These are phyloP conservation scores for Aphaenogaster ashmeadi DNA, from an alignment of 1,140 invertebrate genomes.

Conservation along the genomic window DNA sequence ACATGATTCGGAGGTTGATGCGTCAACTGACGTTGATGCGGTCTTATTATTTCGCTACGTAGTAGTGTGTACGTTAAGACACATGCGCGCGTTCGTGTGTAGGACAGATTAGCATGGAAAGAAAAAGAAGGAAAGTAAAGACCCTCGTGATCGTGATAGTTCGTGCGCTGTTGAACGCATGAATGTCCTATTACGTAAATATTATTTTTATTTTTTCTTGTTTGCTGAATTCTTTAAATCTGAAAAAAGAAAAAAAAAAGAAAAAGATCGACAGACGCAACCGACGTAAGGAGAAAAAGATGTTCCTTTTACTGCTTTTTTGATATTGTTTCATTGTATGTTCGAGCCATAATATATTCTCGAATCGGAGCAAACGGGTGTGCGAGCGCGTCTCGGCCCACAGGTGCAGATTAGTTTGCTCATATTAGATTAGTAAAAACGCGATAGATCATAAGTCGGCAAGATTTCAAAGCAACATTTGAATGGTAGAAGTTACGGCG, in stretches of 20 bases:
- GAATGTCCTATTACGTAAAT: slow-evolving; percentile 58
- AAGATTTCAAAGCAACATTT: slow-evolving; percentile 57
- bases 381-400: slow-evolving; percentile 34
- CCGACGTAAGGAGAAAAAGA: slow-evolving; percentile 47
- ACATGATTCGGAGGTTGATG: slow-evolving; percentile 18
- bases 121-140: not conserved
- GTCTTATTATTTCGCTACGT: slow-evolving; percentile 34
- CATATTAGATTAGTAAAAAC: slow-evolving; percentile 61
- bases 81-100: slow-evolving; percentile 40
- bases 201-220: slow-evolving; percentile 46
- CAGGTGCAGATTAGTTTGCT: slow-evolving; percentile 67
- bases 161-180: slow-evolving; percentile 25
- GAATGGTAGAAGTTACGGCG: slow-evolving; percentile 6
- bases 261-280: slow-evolving; percentile 37
- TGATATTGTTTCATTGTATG: slow-evolving; percentile 55
- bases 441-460: slow-evolving; percentile 38
- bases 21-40: not conserved
- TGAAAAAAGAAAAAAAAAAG: slow-evolving; percentile 6
- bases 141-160: slow-evolving; percentile 52
- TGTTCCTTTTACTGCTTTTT: slow-evolving; percentile 61
- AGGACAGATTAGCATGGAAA: slow-evolving; percentile 6
- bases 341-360: slow-evolving; percentile 52
- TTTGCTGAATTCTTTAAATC: slow-evolving; percentile 22
- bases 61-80: slow-evolving; percentile 20
- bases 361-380: slow-evolving; percentile 29